phyloP scores from a whole-genome alignment of 1,140 invertebrate genomes.

The Neodiprion virginianus region DNA sequence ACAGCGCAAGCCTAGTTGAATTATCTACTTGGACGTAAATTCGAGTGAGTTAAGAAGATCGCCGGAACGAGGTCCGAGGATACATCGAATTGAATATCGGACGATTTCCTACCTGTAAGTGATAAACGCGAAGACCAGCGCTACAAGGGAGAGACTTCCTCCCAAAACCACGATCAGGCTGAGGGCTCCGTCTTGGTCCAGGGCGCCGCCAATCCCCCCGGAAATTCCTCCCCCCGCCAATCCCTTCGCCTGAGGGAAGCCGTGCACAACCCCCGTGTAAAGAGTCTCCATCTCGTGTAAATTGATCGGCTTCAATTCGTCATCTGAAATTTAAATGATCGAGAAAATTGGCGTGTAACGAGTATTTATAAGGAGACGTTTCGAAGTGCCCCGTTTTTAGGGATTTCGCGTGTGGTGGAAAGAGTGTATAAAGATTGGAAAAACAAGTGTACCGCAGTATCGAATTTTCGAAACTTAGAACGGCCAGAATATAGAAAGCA shows the following conservation, averaged over 20 bases:
- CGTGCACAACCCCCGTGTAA: slow-evolving; percentile 57
- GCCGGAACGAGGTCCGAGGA: too few species aligned
- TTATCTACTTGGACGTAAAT: too few species aligned
- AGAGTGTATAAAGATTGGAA: too few species aligned
- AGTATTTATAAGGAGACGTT: neutral
- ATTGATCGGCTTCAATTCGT: neutral
- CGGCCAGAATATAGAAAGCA: too few species aligned
- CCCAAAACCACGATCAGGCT: slow-evolving; percentile 71
- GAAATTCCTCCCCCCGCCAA: slow-evolving; percentile 49
- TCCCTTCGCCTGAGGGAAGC: slow-evolving; percentile 50
- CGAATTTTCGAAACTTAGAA: too few species aligned
- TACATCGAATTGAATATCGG: too few species aligned
- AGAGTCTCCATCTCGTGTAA: slow-evolving; percentile 56
- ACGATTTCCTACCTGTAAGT: slow-evolving; percentile 70
- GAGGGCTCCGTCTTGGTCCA: slow-evolving; percentile 67
- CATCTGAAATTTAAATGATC: neutral
- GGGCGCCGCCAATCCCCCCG: slow-evolving; percentile 47
- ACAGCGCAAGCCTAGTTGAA: too few species aligned
- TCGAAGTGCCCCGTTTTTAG: neutral
- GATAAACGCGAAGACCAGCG: slow-evolving; percentile 74
- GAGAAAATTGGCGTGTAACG: neutral
- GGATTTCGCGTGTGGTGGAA: too few species aligned
- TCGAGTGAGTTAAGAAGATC: too few species aligned
- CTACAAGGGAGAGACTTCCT: slow-evolving; percentile 72
- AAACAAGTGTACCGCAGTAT: too few species aligned